A percentile compares a stretch with the other conserved stretches of the same genome.
Evolutionary conservation across 1,140 invertebrate genomes (phyloP).

Genomic region (Leptestheria dahalacensis): DNA sequence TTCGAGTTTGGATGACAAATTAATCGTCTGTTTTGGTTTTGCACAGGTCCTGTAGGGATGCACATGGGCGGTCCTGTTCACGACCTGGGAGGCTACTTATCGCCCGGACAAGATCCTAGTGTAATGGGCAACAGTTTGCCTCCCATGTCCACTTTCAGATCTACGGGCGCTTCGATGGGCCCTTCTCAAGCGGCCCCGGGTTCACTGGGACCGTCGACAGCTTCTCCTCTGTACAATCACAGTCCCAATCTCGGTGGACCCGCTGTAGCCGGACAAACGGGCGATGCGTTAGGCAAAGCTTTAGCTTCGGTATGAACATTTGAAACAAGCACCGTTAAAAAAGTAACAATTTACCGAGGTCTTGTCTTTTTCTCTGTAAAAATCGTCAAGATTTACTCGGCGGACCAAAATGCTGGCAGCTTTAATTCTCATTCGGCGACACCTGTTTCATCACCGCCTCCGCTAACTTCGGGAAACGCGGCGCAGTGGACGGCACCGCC

Average conservation of each 20-base stretch:
- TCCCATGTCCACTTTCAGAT: slow-evolving; percentile 82
- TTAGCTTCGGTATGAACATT: slow-evolving; percentile 48
- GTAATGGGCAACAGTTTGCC: slow-evolving; percentile 57
- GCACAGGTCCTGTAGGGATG: slow-evolving; percentile 16
- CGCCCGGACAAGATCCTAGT: slow-evolving; percentile 38
- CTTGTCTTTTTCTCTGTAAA: slow-evolving; percentile 18
- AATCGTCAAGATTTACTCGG: slow-evolving; percentile 80
- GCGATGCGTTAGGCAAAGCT: slow-evolving; percentile 60
- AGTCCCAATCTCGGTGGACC: slow-evolving; percentile 25
- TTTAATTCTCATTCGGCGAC: slow-evolving; percentile 72
- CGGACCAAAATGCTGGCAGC: slow-evolving; percentile 78
- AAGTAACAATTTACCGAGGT: neutral
- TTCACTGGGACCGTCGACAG: slow-evolving; percentile 24
- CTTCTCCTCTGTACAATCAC: slow-evolving; percentile 33
- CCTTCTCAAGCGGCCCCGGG: slow-evolving; percentile 32
- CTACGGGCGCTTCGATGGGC: slow-evolving; percentile 29
- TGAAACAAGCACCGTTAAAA: neutral
- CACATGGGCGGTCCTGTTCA: slow-evolving; percentile 19
- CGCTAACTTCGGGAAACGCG: slow-evolving; percentile 69
- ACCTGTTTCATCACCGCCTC: slow-evolving; percentile 34
- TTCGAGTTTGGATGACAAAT: too few species aligned
- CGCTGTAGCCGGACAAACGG: slow-evolving; percentile 36
- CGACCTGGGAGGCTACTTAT: slow-evolving; percentile 19
- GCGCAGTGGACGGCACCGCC: slow-evolving; percentile 29
- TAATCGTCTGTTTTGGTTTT: neutral